Percentiles rank a stretch among this genome's conserved stretches.
These are phyloP conservation scores for Nemotelus pantherinus DNA, from an alignment of 2,888 invertebrate species.

Conservation along the genomic window DNA sequence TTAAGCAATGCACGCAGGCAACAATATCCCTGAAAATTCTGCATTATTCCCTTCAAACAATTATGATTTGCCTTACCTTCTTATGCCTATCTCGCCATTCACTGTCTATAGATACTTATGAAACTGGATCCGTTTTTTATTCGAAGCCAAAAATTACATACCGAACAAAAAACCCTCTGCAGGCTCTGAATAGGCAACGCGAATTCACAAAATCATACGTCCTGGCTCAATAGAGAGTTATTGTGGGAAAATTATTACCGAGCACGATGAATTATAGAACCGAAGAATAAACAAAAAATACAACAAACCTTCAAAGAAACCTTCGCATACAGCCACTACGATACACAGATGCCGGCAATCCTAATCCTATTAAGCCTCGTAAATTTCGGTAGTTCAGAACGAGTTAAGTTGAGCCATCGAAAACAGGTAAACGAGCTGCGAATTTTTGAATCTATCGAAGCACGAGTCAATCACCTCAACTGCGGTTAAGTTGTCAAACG, in stretches of 20 bases:
- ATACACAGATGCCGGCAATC: no score
- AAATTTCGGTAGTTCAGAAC: no score
- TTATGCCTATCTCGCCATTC: background rate
- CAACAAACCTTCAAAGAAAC: no score
- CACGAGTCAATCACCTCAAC: conserved; percentile 35
- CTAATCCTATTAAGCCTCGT: no score
- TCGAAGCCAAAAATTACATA: conserved; percentile 7
- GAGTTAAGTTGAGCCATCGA: no score
- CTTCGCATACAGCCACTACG: no score
- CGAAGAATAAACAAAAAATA: no score
- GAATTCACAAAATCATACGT: conserved; percentile 5
- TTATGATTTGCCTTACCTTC: conserved; percentile 43
- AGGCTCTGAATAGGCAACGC: background rate
- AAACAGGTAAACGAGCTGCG: no score
- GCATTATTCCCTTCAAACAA: conserved; percentile 21
- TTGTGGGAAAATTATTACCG: background rate
- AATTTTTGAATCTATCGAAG: background rate
- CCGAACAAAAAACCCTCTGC: background rate
- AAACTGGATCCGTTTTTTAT: conserved; percentile 31
- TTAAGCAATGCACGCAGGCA: background rate
- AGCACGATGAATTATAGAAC: no score
- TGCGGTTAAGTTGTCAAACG: conserved; percentile 12
- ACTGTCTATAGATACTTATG: background rate
- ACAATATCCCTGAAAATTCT: conserved; percentile 16
- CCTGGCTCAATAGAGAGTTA: background rate